Evolutionary conservation across 2,113 vertebrate genomes (phyloP).

Genomic region (Rhea americana): DNA sequence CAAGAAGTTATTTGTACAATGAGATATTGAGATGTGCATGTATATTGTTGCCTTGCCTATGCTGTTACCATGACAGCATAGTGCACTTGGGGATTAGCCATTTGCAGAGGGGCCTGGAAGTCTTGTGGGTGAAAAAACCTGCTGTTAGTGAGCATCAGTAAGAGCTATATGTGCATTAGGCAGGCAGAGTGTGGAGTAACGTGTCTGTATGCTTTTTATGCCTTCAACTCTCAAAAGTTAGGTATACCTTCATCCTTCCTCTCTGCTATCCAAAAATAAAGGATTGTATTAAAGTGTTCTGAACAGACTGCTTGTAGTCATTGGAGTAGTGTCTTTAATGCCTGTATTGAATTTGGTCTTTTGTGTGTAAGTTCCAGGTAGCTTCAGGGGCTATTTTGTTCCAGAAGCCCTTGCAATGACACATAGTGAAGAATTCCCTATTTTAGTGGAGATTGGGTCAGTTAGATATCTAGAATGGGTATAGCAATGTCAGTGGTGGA

Average conservation of each 20-base stretch:
- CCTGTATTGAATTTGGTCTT: background rate
- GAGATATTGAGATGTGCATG: background rate
- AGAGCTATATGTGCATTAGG: background rate
- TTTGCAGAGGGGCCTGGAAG: background rate
- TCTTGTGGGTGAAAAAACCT: background rate
- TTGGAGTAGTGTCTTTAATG: background rate
- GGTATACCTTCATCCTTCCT: background rate
- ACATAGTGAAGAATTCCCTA: background rate
- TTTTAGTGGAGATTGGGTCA: background rate
- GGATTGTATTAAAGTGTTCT: background rate
- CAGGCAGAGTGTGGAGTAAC: background rate
- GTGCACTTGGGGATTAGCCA: background rate
- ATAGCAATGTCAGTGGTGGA: background rate
- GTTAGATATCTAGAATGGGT: background rate
- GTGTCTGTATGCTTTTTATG: background rate
- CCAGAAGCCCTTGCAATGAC: background rate
- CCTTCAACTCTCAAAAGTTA: background rate
- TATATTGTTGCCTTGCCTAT: background rate
- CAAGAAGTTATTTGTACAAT: background rate
- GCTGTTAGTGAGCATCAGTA: background rate
- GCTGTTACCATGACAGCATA: background rate
- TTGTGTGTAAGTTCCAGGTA: background rate
- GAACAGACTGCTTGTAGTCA: background rate
- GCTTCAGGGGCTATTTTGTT: background rate
- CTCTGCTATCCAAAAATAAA: background rate